Evolutionary conservation across 2,113 vertebrate genomes (phyloP).

Genomic region (Bubalus kerabau): DNA sequence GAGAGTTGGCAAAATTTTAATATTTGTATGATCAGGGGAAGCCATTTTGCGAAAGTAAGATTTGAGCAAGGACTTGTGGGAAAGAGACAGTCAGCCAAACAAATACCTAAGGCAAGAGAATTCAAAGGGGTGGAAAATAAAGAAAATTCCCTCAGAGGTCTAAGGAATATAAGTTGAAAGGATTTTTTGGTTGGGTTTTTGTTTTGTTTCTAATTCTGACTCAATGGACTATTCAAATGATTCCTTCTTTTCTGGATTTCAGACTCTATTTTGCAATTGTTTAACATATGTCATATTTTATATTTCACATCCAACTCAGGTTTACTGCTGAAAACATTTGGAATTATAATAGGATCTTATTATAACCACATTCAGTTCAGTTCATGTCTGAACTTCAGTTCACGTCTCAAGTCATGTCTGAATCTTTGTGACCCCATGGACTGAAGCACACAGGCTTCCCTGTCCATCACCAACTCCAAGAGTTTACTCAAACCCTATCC

Average conservation of each 20-base stretch:
- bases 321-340: background rate
- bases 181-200: background rate
- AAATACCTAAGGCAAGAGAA: background rate
- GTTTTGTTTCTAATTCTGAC: background rate
- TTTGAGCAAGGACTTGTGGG: background rate
- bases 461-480: background rate
- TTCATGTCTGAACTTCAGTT: background rate
- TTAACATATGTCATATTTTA: background rate
- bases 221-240: background rate
- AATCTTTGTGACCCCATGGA: background rate
- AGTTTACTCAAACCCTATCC: background rate
- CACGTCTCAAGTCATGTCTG: background rate
- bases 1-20: background rate
- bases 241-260: background rate
- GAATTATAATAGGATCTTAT: background rate
- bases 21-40: background rate
- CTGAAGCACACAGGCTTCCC: accelerated
- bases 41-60: background rate
- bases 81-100: background rate
- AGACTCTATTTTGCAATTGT: background rate
- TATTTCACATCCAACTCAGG: background rate
- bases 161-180: background rate
- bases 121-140: background rate
- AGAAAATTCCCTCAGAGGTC: background rate
- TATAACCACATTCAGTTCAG: background rate